These are phyloP conservation scores for Ascaphus truei DNA, from an alignment of 2,113 vertebrate genomes.

Conservation along the genomic window DNA sequence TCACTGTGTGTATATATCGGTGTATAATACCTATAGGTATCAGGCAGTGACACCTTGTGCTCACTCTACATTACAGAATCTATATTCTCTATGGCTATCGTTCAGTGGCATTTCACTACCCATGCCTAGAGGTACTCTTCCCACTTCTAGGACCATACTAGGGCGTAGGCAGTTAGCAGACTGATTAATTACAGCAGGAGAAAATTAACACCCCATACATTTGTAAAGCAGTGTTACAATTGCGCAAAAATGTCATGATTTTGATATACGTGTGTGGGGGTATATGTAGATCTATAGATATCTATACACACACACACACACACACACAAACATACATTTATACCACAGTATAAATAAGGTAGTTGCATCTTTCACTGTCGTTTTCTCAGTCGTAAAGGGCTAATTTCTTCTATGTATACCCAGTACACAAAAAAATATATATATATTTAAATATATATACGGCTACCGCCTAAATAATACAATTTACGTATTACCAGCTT, in stretches of 20 bases:
- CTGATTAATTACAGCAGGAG: not conserved
- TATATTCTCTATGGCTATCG: not conserved
- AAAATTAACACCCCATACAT: not conserved
- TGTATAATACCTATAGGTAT: not conserved
- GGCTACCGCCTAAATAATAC: constrained; percentile 36
- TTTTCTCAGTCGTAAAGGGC: not conserved
- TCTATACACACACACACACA: no score
- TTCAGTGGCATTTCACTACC: not conserved
- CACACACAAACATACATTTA: constrained; percentile 22
- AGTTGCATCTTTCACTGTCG: not conserved
- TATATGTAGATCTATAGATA: no score
- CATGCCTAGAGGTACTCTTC: no score
- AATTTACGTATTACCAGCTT: constrained; percentile 33
- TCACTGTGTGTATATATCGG: not conserved
- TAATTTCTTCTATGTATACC: constrained; percentile 32
- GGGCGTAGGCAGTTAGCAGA: constrained; percentile 12
- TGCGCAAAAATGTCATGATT: constrained; percentile 13
- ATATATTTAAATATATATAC: constrained; percentile 31
- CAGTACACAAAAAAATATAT: constrained; percentile 32
- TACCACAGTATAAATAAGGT: constrained; percentile 34
- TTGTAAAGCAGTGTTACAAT: constrained; percentile 24
- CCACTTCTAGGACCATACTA: no score
- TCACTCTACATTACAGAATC: not conserved
- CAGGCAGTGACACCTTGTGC: not conserved
- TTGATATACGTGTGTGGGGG: not conserved